phyloP scores from a whole-genome alignment of 92 coral and sea anemone genomes.

The Phenganax stokvisi region DNA sequence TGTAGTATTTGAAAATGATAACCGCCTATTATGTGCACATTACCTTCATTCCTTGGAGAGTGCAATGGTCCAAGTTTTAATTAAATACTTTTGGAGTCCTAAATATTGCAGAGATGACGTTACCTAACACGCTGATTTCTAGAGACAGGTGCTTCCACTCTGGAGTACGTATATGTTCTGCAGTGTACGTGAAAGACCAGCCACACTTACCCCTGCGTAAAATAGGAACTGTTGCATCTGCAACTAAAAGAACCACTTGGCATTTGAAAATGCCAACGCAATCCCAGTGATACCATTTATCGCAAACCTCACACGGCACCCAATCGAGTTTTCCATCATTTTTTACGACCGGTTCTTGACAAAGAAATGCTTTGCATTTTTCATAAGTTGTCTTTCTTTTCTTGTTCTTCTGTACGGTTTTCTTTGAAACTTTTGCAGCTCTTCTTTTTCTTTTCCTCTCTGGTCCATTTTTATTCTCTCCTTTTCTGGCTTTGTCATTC shows the following conservation, averaged over 20 bases:
- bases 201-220: not conserved
- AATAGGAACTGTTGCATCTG: not conserved
- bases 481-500: not conserved
- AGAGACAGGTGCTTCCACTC: not conserved
- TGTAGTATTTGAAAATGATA: no score
- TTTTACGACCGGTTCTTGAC: not conserved
- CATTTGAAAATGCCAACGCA: not conserved
- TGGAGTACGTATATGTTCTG: not conserved
- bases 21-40: no score
- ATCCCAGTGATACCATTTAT: conserved; percentile 9
- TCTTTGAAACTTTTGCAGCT: no score
- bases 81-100: no score
- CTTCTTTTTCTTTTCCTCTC: no score
- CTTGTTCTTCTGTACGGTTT: no score
- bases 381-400: not conserved
- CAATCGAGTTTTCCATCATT: not conserved
- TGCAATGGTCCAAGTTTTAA: no score
- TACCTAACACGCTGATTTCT: no score
- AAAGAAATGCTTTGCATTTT: not conserved
- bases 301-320: not conserved
- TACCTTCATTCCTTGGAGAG: no score
- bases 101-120: no score
- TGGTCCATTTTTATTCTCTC: not conserved
- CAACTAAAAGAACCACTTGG: not conserved
- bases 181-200: not conserved